phyloP scores from a whole-genome alignment of 2,888 invertebrate species.

The Neoaliturus tenellus region DNA sequence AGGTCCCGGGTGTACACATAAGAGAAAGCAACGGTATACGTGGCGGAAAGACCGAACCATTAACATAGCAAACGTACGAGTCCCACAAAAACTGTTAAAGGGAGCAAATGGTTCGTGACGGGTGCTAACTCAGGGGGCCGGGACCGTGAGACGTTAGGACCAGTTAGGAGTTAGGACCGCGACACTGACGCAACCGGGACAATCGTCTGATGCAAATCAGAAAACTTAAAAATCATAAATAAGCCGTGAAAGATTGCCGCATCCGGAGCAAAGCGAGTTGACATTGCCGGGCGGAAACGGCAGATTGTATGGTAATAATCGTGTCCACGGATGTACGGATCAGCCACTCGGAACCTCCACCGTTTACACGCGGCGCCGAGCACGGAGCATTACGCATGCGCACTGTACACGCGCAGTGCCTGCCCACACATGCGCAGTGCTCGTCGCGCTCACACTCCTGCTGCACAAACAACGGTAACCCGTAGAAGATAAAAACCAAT shows the following conservation, averaged over 20 bases:
- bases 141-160: not conserved
- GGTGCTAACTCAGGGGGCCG: not conserved
- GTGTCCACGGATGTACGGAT: constrained; percentile 23
- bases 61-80: constrained; percentile 10
- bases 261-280: constrained; percentile 41
- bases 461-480: no score
- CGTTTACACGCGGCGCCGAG: constrained; percentile 43
- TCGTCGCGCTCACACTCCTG: not conserved
- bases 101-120: constrained; percentile 11
- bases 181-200: constrained; percentile 26
- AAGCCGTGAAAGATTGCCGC: constrained; percentile 48
- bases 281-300: constrained; percentile 47
- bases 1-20: no score
- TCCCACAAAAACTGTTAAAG: not conserved
- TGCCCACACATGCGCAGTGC: not conserved
- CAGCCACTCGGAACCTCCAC: constrained; percentile 39
- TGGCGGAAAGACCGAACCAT: not conserved
- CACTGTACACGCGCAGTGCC: not conserved
- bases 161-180: not conserved
- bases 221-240: constrained; percentile 45
- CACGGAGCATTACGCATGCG: not conserved
- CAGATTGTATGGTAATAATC: constrained; percentile 48
- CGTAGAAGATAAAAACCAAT: no score
- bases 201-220: constrained; percentile 43
- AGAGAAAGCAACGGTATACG: not conserved